phyloP scores from a whole-genome alignment of 2,888 invertebrate genomes.

The Tuta absoluta region DNA sequence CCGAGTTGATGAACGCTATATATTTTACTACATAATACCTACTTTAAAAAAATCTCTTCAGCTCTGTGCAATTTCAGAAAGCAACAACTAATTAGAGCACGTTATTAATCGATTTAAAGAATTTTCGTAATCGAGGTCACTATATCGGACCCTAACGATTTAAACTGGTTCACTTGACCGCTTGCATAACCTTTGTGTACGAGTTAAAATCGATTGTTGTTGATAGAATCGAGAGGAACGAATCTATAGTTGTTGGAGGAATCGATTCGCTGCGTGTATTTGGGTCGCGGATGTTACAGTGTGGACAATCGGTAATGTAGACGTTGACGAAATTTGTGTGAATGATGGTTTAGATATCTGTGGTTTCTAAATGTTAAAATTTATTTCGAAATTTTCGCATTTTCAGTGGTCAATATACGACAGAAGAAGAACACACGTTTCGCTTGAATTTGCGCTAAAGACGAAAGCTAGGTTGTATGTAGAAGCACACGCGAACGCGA shows the following conservation, averaged over 20 bases:
- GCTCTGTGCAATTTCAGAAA: background rate
- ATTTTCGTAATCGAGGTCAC: slow-evolving; percentile 47
- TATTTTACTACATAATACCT: no score
- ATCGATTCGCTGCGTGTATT: slow-evolving; percentile 40
- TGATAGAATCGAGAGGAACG: slow-evolving; percentile 47
- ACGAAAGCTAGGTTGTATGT: no score
- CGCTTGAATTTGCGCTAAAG: no score
- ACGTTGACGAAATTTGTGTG: slow-evolving; percentile 30
- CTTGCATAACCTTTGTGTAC: slow-evolving; percentile 47
- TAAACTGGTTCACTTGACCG: slow-evolving; percentile 44
- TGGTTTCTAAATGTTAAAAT: background rate
- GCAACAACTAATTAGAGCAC: slow-evolving; percentile 1
- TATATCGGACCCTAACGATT: slow-evolving; percentile 41
- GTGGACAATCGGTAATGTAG: slow-evolving; percentile 28
- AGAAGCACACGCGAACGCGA: no score
- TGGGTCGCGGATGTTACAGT: slow-evolving; percentile 35
- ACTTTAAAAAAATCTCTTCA: background rate
- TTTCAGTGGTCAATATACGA: no score
- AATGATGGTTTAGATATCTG: slow-evolving; percentile 11
- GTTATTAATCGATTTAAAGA: slow-evolving; percentile 46
- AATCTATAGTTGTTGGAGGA: slow-evolving; percentile 45
- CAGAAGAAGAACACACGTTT: no score
- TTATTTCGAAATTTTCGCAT: no score
- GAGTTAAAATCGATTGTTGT: slow-evolving; percentile 45
- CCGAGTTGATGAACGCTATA: no score